Evolutionary conservation across 1,140 invertebrate genomes (phyloP).

Genomic region (Apis florea): DNA sequence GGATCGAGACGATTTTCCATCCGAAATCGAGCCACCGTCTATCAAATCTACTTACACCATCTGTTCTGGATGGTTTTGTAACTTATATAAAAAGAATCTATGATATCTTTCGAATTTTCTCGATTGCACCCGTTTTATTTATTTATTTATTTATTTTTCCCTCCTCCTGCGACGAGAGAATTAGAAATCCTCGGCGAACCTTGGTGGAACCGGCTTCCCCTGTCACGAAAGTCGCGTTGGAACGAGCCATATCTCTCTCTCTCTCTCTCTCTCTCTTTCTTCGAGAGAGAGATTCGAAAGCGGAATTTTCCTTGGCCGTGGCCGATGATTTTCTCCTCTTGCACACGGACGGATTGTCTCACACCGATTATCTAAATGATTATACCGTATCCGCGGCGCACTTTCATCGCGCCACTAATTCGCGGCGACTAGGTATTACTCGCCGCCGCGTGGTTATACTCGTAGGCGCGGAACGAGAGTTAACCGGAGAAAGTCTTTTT

Average conservation of each 20-base stretch:
- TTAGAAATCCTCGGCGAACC: constrained; percentile 2
- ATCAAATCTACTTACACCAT: no score
- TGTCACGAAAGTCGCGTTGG: constrained; percentile 16
- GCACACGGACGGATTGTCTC: constrained; percentile 17
- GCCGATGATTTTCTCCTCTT: constrained; percentile 16
- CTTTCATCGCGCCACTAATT: constrained; percentile 30
- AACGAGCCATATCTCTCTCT: no score
- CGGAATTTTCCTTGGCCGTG: constrained; percentile 29
- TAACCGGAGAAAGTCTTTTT: constrained; percentile 21
- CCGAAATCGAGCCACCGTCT: no score
- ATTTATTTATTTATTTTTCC: no score
- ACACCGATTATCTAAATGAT: constrained; percentile 32
- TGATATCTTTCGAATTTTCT: no score
- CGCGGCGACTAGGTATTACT: background rate
- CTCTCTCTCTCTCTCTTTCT: no score
- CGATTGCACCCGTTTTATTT: no score
- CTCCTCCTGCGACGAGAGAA: background rate
- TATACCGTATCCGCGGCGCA: constrained; percentile 21
- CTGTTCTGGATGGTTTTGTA: no score
- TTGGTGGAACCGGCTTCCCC: constrained; percentile 1
- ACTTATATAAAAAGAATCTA: no score
- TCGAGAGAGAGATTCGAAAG: constrained; percentile 3
- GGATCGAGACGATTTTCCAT: no score
- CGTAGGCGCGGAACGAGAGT: constrained; percentile 19
- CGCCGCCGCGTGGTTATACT: background rate